A percentile compares a stretch with the other conserved stretches of the same genome.
phyloP scores from a whole-genome alignment of 2,797 vertebrate species.

The Lates japonicus region DNA sequence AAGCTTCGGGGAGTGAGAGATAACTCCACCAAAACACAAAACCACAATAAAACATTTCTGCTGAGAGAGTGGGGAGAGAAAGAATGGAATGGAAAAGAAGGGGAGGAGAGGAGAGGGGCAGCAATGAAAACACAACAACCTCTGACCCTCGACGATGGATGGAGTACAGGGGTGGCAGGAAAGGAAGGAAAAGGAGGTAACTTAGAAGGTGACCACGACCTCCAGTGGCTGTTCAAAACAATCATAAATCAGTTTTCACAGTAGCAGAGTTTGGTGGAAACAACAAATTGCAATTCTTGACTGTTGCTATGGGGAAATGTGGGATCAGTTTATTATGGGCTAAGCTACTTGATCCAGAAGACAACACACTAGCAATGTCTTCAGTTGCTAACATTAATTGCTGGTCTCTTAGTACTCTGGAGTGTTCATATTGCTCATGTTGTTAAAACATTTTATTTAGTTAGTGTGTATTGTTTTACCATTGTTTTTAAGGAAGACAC shows the following conservation, averaged over 20 bases:
- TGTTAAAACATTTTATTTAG: too few species aligned
- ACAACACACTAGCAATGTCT: too few species aligned
- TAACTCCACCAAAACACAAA: slow-evolving; percentile 72
- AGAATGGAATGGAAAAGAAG: slow-evolving; percentile 61
- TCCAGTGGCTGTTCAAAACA: slow-evolving; percentile 47
- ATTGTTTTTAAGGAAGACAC: too few species aligned
- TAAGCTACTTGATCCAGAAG: too few species aligned
- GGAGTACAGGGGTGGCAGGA: slow-evolving; percentile 9
- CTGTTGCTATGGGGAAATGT: too few species aligned
- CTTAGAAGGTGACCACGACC: slow-evolving; percentile 26
- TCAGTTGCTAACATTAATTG: too few species aligned
- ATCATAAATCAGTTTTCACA: neutral
- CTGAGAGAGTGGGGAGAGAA: slow-evolving; percentile 57
- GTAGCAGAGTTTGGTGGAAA: too few species aligned
- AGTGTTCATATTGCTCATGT: too few species aligned
- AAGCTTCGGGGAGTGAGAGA: slow-evolving; percentile 71
- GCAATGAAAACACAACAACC: slow-evolving; percentile 45
- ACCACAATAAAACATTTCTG: slow-evolving; percentile 78
- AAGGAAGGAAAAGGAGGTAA: neutral
- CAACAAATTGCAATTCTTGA: too few species aligned
- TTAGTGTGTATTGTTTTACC: too few species aligned
- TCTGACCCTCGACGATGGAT: slow-evolving; percentile 37
- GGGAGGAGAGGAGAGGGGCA: slow-evolving; percentile 11
- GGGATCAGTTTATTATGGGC: too few species aligned
- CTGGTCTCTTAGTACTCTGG: too few species aligned